These are phyloP conservation scores for Parascotia fuliginaria DNA, from an alignment of 2,888 invertebrate genomes.

Conservation along the genomic window DNA sequence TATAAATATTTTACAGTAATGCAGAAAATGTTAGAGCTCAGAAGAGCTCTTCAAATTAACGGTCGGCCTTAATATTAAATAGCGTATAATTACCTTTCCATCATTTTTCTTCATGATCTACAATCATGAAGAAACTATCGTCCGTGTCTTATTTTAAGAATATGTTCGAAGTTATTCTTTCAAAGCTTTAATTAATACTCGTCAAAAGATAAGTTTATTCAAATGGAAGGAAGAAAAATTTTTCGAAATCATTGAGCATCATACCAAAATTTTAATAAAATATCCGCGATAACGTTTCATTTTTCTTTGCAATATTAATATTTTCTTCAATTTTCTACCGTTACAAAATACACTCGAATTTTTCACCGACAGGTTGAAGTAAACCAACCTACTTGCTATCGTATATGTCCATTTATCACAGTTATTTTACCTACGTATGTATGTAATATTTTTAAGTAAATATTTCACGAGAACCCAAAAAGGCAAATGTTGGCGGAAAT, in stretches of 20 bases:
- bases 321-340: conserved; percentile 42
- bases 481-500: conserved; percentile 9
- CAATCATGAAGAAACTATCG: too few relatives aligned
- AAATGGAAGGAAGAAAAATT: too few relatives aligned
- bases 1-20: too few relatives aligned
- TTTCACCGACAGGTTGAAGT: conserved; percentile 18
- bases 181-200: too few relatives aligned
- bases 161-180: too few relatives aligned
- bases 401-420: conserved; percentile 19
- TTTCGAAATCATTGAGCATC: background rate
- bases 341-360: conserved; percentile 20
- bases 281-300: conserved; percentile 11
- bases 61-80: too few relatives aligned
- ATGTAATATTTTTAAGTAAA: conserved; percentile 14
- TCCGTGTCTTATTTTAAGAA: too few relatives aligned
- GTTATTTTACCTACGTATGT: conserved; percentile 6
- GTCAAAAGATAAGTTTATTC: too few relatives aligned
- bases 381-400: conserved; percentile 11
- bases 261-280: conserved; percentile 7
- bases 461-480: conserved; percentile 9
- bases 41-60: too few relatives aligned
- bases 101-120: too few relatives aligned
- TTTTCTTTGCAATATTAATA: conserved; percentile 30
- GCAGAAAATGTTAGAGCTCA: too few relatives aligned
- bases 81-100: too few relatives aligned